These are phyloP conservation scores for Philonicus albiceps DNA, from an alignment of 2,888 invertebrate species.

Conservation along the genomic window DNA sequence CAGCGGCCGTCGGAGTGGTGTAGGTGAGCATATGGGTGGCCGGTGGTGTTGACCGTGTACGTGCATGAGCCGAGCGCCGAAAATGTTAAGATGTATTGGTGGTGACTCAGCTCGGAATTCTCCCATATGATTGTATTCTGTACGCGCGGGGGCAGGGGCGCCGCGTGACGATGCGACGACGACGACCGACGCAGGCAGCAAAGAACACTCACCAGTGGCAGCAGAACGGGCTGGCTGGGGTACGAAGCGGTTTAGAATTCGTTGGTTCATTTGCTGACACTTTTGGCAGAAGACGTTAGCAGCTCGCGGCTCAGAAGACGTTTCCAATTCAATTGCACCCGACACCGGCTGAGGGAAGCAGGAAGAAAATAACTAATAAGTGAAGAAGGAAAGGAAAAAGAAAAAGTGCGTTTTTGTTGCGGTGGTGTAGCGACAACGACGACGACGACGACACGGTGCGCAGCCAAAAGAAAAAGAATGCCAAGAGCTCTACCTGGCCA, in stretches of 20 bases:
- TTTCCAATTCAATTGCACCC: neutral
- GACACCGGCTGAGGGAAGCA: neutral
- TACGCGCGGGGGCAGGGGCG: neutral
- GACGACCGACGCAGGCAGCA: neutral
- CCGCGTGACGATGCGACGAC: neutral
- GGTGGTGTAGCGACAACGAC: neutral
- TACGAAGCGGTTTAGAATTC: conserved; percentile 22
- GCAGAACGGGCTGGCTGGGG: neutral
- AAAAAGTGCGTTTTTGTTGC: neutral
- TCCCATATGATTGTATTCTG: neutral
- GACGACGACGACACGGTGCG: neutral
- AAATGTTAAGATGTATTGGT: neutral
- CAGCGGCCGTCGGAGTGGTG: neutral
- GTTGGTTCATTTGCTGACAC: conserved; percentile 33
- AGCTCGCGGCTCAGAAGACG: conserved; percentile 1
- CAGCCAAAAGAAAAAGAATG: neutral
- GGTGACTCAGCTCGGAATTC: conserved; percentile 5
- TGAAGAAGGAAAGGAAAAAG: neutral
- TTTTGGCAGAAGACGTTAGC: conserved; percentile 32
- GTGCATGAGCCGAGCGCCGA: neutral
- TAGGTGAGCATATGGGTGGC: neutral
- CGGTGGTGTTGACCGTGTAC: neutral
- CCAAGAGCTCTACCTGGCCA: neutral
- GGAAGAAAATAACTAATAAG: neutral
- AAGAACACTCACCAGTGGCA: neutral